Evolutionary conservation across 2,888 invertebrate species (phyloP), one percentile per base, ranked within the genome.

Genomic region (Pachycephus smyrnensis): DNA sequence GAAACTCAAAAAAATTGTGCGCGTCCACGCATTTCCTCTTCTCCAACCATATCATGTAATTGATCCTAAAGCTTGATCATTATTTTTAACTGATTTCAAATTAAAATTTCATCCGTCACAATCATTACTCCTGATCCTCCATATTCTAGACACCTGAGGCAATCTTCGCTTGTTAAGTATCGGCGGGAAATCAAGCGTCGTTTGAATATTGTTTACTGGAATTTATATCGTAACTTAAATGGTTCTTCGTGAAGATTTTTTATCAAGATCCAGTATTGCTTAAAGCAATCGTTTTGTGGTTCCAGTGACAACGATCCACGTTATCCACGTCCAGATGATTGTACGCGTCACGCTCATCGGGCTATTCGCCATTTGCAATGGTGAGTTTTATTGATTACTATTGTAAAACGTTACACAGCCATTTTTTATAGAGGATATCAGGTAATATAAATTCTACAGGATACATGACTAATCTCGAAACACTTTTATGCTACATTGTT

Each of bases 321-420:
- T 83, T 68, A 30, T 68, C 86, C 83, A 85, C 83, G 23, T 55
- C 83, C 87, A 87, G 83, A 88, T 89, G 87, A 76, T 83, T 75
- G 80, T 81, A 76, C 82, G 84, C 84, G 78, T 85, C 79, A 75
- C 82, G 69, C 75, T 88, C 69, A 73, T 86, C 77, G 83, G 82
- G 76, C 80, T 88, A 55, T 73, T 86, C 73, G 82, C 80, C 73
- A 77, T 82, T 79, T 79, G 82, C 75, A 82, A 78, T 76, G 88
- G 88, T 88, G 79, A 87, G 87, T 86, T 35, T 71, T 71, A 33
- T 71, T 71, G 71, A 55, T 55, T 55, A 55, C 23, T 55, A 55
- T 55, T 55, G 23, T 55, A 23, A 55, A 55, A 23, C 23, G 23
- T 55, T 0, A 9, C 9, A 9, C 55, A 9, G 6, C 23, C 23